These are phyloP conservation scores for Caenorhabditis remanei DNA, from an alignment of 1,140 invertebrate species.

Conservation along the genomic window DNA sequence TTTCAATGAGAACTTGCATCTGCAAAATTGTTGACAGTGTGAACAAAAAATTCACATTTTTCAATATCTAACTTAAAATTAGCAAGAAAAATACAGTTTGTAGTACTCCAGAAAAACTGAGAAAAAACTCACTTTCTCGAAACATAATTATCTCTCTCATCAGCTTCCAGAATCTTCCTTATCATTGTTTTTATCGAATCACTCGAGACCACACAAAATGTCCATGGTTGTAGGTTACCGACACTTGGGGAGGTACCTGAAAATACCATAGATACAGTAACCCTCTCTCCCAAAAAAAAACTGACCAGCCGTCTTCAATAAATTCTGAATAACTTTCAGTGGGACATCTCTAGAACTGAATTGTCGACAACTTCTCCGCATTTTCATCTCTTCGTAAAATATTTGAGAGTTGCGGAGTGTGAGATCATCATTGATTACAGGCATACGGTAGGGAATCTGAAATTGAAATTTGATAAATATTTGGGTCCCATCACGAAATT, in stretches of 20 bases:
- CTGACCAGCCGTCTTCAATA: constrained; percentile 52
- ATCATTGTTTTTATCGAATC: constrained; percentile 48
- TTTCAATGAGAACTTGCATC: no score
- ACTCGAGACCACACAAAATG: constrained; percentile 44
- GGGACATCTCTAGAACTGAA: constrained; percentile 39
- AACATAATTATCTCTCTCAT: constrained; percentile 51
- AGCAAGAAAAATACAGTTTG: background rate
- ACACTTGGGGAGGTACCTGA: constrained; percentile 51
- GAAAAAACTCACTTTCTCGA: constrained; percentile 34
- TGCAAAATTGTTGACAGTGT: no score
- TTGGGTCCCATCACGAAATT: no score
- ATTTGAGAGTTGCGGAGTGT: constrained; percentile 51
- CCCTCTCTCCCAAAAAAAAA: background rate
- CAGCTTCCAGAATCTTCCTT: constrained; percentile 36
- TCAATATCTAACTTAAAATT: no score
- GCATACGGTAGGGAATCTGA: constrained; percentile 43
- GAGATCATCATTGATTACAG: constrained; percentile 44
- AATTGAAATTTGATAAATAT: background rate
- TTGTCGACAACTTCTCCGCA: constrained; percentile 22
- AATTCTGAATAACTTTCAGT: constrained; percentile 52
- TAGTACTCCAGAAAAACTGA: background rate
- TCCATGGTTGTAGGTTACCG: constrained; percentile 51
- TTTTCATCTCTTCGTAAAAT: constrained; percentile 53
- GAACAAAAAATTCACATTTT: no score
- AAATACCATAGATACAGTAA: no score